Base-by-base conservation (phyloP, 2,113 vertebrate genomes). In the Phalacrocorax brasilianus region DNA sequence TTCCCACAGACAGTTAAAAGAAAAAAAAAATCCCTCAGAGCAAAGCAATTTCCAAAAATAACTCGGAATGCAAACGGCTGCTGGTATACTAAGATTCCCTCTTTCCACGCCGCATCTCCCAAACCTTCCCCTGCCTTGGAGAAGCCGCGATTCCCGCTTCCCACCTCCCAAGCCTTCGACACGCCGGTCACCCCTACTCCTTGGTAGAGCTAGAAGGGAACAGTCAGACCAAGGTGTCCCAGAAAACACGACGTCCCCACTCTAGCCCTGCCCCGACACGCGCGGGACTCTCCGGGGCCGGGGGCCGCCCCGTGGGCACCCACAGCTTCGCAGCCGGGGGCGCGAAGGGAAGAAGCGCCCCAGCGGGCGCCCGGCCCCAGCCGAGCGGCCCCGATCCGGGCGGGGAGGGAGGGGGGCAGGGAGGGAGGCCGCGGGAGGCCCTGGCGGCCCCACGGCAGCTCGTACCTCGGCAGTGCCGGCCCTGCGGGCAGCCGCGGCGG, bases 1-100 rank as follows among this genome's bases (percentile, higher is more conserved):
- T 73, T 45, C 83, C 89, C 30, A 21, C 83, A 83, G 71, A 63
- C 24, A 33, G 62, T 72, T 52, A 22, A 59, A 75, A 42, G 65
- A 70, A 49, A 33, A 38, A 55, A 58, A 40, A 75, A 47, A 52
- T 19, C 77, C 58, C 74, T 44, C 87, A 12, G n/a, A 61, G 94
- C 71, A 23, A 35, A 77, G 26, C 87, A 0, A 40, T 32, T 62
- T 61, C 92, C 90, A 85, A 85, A 94, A 94, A 94, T 93, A 94
- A 85, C 94, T 55, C 71, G 0, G 35, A 22, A 18, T 71, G 77
- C 92, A 33, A 91, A 74, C 70, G 74, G 84, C 72, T 59, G 5
- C 68, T 8, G 50, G 55, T 26, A 76, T 70, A 1, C 77, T 22
- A 35, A 32, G 2, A 21, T 14, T 32, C 73, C 47, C 52, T 20